Evolutionary conservation across 2,113 vertebrate species (phyloP).

Genomic region (Hippocampus abdominalis): DNA sequence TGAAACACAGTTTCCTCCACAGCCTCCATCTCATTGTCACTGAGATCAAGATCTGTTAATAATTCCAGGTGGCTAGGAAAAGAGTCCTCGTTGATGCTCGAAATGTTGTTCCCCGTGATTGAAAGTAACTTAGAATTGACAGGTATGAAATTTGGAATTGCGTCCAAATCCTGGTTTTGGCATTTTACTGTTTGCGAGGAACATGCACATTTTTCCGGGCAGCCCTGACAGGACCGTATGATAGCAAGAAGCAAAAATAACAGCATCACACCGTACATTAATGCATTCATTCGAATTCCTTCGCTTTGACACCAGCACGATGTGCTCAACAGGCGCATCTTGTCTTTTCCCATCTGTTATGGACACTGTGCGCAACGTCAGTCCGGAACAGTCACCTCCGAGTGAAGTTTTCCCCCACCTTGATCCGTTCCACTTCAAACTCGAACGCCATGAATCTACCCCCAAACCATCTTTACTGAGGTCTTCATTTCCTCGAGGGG

Average conservation of each 20-base stretch:
- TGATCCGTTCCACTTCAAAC: conserved; percentile 22
- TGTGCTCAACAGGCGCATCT: conserved; percentile 46
- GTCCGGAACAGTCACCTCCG: conserved; percentile 10
- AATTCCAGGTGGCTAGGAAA: conserved; percentile 74
- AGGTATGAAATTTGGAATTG: conserved; percentile 78
- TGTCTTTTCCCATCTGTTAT: conserved; percentile 28
- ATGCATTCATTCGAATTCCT: conserved; percentile 9
- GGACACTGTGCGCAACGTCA: conserved; percentile 31
- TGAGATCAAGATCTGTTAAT: conserved; percentile 80
- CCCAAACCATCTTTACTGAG: conserved; percentile 32
- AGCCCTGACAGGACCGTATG: conserved; percentile 61
- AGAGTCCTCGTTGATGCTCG: conserved; percentile 63
- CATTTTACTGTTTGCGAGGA: conserved; percentile 84
- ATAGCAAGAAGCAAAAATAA: conserved; percentile 54
- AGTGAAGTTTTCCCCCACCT: conserved; percentile 49
- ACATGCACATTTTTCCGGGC: conserved; percentile 81
- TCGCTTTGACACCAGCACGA: conserved; percentile 18
- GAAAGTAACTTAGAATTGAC: conserved; percentile 75
- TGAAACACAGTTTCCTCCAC: conserved; percentile 76
- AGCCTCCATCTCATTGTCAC: conserved; percentile 72
- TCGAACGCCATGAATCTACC: conserved; percentile 38
- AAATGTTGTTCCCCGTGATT: conserved; percentile 80
- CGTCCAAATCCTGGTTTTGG: conserved; percentile 75
- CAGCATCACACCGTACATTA: conserved; percentile 21
- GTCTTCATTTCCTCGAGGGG: conserved; percentile 43